A percentile compares a stretch with the other conserved stretches of the same genome.
Conservation (phyloP, 2,888 invertebrate genomes). For the Agrenia bidenticulata region DNA sequence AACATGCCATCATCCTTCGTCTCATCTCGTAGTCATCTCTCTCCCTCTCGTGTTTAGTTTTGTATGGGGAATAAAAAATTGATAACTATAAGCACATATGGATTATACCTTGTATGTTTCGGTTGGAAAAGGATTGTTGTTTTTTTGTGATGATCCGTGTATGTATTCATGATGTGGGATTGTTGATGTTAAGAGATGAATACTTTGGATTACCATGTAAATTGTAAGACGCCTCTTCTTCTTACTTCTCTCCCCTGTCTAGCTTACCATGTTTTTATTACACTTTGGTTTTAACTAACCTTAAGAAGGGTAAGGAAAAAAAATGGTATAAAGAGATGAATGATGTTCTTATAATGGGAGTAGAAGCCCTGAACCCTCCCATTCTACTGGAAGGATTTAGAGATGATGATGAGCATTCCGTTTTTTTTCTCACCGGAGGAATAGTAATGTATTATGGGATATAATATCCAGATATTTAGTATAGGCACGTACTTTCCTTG, state of each 20-base stretch:
- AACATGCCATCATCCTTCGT: conserved; percentile 23
- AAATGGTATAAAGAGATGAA: conserved; percentile 3
- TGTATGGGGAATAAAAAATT: background rate
- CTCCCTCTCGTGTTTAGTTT: conserved; percentile 2
- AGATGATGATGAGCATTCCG: too few species aligned
- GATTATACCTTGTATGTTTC: too few species aligned
- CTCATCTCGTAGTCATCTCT: conserved; percentile 4
- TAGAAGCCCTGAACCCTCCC: background rate
- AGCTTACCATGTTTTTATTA: conserved; percentile 6
- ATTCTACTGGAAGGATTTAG: too few species aligned
- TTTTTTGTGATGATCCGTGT: too few species aligned
- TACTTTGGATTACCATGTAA: conserved; percentile 15
- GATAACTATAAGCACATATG: background rate
- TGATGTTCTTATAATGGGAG: conserved; percentile 6
- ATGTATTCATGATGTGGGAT: background rate
- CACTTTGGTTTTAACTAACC: conserved; percentile 4
- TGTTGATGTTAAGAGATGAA: conserved; percentile 9
- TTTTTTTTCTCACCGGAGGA: too few species aligned
- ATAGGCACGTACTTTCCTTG: too few species aligned
- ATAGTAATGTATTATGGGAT: too few species aligned
- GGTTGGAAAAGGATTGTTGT: too few species aligned
- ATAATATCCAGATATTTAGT: too few species aligned
- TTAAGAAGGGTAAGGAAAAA: background rate
- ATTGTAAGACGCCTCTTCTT: conserved; percentile 8
- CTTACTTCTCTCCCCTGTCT: too few species aligned